These are phyloP conservation scores for Sphaeramia orbicularis DNA, from an alignment of 2,797 vertebrate species.

Conservation along the genomic window DNA sequence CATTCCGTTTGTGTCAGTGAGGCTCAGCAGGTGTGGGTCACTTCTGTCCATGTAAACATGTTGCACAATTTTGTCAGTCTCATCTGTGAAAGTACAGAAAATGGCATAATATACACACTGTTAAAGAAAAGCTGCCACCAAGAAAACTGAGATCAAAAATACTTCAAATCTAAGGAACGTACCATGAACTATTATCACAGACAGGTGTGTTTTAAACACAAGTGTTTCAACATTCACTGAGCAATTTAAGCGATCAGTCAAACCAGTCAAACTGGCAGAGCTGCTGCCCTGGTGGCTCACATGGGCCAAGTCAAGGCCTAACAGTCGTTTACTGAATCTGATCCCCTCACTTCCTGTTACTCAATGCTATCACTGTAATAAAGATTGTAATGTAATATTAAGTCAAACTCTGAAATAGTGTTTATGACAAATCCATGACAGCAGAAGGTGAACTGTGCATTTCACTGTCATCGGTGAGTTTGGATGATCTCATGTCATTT, in stretches of 20 bases:
- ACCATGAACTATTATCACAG: too few species aligned
- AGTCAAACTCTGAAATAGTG: too few species aligned
- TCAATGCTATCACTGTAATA: too few species aligned
- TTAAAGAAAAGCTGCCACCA: not conserved
- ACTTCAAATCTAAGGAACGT: not conserved
- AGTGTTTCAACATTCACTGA: constrained; percentile 1
- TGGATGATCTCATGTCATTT: too few species aligned
- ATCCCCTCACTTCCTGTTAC: too few species aligned
- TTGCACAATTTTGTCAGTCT: not conserved
- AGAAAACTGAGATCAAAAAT: not conserved
- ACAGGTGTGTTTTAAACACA: not conserved
- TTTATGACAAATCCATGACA: too few species aligned
- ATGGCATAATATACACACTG: not conserved
- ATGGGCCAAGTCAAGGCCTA: too few species aligned
- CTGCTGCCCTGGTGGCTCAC: not conserved
- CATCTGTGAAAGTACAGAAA: not conserved
- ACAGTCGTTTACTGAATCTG: too few species aligned
- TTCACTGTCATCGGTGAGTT: too few species aligned
- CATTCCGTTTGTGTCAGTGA: not conserved
- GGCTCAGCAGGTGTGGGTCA: not conserved
- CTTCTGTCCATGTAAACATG: not conserved
- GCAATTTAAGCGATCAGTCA: not conserved
- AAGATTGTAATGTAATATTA: too few species aligned
- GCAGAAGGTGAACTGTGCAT: too few species aligned
- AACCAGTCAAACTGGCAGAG: not conserved